Percentiles rank a stretch among this genome's conserved stretches.
These are phyloP conservation scores for Lycia hirtaria DNA, from an alignment of 2,888 invertebrate genomes.

Conservation along the genomic window DNA sequence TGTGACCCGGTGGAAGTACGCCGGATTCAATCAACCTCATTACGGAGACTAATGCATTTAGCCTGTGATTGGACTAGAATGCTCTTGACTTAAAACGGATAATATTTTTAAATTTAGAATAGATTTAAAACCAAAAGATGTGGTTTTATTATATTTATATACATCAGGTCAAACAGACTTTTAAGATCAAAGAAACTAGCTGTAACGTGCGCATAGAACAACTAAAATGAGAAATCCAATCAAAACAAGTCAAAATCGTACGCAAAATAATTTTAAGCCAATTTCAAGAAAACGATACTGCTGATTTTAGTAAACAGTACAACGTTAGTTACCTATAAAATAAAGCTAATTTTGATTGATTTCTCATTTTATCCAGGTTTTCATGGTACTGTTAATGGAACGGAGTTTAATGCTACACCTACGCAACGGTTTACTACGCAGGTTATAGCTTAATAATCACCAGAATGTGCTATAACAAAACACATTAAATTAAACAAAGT, in stretches of 20 bases:
- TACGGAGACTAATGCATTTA: conserved; percentile 35
- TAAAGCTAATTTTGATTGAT: conserved; percentile 45
- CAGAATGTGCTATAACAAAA: conserved; percentile 49
- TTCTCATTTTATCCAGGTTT: conserved; percentile 52
- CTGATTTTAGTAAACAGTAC: conserved; percentile 5
- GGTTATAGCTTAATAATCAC: conserved; percentile 57
- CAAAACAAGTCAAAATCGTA: conserved; percentile 15
- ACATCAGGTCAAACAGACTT: not conserved
- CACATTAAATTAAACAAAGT: conserved; percentile 56
- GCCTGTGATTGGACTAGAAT: conserved; percentile 17
- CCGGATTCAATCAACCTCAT: conserved; percentile 62
- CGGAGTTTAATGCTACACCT: conserved; percentile 64
- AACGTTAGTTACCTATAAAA: conserved; percentile 14
- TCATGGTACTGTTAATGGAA: conserved; percentile 52
- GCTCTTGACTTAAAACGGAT: conserved; percentile 11
- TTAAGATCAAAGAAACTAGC: conserved; percentile 7
- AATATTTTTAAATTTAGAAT: conserved; percentile 1
- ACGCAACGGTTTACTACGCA: conserved; percentile 56
- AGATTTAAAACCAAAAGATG: not conserved
- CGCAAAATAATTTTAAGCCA: conserved; percentile 5
- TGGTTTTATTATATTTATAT: not conserved
- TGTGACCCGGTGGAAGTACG: conserved; percentile 57
- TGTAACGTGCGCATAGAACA: not conserved
- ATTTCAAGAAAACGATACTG: conserved; percentile 8
- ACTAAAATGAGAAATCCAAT: conserved; percentile 10